Evolutionary conservation across 2,113 vertebrate species (phyloP), one percentile per base, ranked within the genome.

Genomic region (Hippocampus barbouri): DNA sequence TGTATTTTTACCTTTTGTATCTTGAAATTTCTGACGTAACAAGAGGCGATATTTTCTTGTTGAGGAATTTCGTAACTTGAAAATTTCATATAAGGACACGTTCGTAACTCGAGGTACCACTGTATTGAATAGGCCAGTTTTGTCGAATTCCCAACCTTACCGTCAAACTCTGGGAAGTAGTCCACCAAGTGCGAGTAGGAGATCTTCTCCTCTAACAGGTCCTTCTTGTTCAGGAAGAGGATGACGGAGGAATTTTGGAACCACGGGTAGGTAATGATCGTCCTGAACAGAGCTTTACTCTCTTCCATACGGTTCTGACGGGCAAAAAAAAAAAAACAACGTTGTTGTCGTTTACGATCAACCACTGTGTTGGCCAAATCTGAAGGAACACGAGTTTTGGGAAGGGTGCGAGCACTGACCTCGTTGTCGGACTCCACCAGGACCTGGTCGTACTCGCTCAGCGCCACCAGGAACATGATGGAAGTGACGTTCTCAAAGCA

Each of bases 401-500:
- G 6, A 8, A 4, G n/a, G 38, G 8, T 21, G 77, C 30, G 30
- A 34, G 34, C 34, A 6, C 34, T 70, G 54, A 98, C 97, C 97
- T 99, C 97, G 0, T 97, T 99, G 90, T 99, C 97, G 0, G 97
- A 98, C 90, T 99, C 97, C 89, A 99, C 97, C 87, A 99, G 93
- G 79, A 99, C 97, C 89, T 99, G 97, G 93, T 99, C 97, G 56
- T 99, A 99, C 91, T 99, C 97, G 66, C 97, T 99, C 82, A 99
- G 93, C 16, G 97, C 97, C 90, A 99, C 97, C 30, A 99, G 93
- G 78, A 99, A 99, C 97, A 98, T 99, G 86, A 99, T 99, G 89
- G 97, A 99, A 40, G 97, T 99, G 83, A 99, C 97, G 4, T 99
- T 99, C 93, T 99, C 97, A 80, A 99, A 99, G 92, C 97, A 99